Evolutionary conservation across 2,888 invertebrate species (phyloP).

Genomic region (Philhelius pedissequus): DNA sequence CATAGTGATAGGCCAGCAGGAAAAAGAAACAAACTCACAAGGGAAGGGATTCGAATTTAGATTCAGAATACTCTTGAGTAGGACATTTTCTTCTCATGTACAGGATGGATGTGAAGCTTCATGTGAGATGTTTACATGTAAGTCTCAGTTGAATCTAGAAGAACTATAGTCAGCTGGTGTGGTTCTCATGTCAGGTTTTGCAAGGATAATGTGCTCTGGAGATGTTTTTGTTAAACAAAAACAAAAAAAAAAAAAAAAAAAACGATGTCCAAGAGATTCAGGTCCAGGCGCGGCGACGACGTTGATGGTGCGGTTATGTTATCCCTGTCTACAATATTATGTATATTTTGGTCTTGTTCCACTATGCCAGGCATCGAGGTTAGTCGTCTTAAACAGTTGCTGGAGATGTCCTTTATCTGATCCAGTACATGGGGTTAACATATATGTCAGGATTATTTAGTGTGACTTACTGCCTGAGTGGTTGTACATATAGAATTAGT

Average conservation of each 20-base stretch:
- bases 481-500: slow-evolving; percentile 28
- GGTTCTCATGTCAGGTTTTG: slow-evolving; percentile 57
- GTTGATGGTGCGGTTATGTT: neutral
- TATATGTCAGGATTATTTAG: slow-evolving; percentile 17
- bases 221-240: slow-evolving; percentile 28
- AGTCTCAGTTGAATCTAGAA: neutral
- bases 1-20: neutral
- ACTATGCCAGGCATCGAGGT: slow-evolving; percentile 36
- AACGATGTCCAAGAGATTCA: slow-evolving; percentile 21
- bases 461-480: slow-evolving; percentile 33
- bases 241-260: neutral
- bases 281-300: neutral
- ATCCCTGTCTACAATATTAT: neutral
- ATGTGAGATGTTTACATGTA: neutral
- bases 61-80: slow-evolving; percentile 30
- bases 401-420: neutral
- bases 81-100: slow-evolving; percentile 16
- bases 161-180: slow-evolving; percentile 40
- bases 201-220: slow-evolving; percentile 54
- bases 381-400: slow-evolving; percentile 24
- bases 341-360: neutral
- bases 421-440: neutral
- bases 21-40: slow-evolving; percentile 22
- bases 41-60: slow-evolving; percentile 50
- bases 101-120: neutral